These are phyloP conservation scores for Hippocampus zosterae DNA, from an alignment of 2,113 vertebrate species.

Conservation along the genomic window DNA sequence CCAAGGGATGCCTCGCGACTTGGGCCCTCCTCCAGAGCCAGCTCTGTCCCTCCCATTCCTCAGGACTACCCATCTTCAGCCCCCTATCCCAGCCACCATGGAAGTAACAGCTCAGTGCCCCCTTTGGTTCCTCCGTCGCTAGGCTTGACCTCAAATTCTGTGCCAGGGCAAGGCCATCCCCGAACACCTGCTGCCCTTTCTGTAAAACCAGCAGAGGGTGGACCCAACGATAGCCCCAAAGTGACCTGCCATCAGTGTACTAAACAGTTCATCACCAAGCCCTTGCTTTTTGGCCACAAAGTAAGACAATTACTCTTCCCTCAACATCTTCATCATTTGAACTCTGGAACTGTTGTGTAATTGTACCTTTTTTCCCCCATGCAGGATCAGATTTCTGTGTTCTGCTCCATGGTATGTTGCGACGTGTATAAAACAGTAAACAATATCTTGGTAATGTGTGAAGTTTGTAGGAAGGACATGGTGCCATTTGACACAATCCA, in stretches of 20 bases:
- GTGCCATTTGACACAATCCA: slow-evolving; percentile 82
- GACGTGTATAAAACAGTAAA: slow-evolving; percentile 88
- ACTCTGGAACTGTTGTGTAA: background rate
- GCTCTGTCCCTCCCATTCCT: slow-evolving; percentile 48
- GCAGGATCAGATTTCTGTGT: slow-evolving; percentile 88
- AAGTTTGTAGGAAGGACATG: slow-evolving; percentile 88
- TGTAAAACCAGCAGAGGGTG: slow-evolving; percentile 22
- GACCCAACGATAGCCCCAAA: slow-evolving; percentile 46
- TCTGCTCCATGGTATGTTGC: slow-evolving; percentile 86
- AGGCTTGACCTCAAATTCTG: slow-evolving; percentile 29
- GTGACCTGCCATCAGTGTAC: slow-evolving; percentile 89
- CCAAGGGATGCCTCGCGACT: slow-evolving; percentile 40
- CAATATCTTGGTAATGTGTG: slow-evolving; percentile 79
- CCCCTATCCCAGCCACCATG: slow-evolving; percentile 42
- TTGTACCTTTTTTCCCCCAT: background rate
- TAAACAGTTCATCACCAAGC: slow-evolving; percentile 81
- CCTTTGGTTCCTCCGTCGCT: slow-evolving; percentile 46
- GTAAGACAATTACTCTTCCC: slow-evolving; percentile 59
- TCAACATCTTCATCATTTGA: background rate
- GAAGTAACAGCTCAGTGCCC: slow-evolving; percentile 53
- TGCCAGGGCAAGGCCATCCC: slow-evolving; percentile 40
- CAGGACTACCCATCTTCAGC: slow-evolving; percentile 47
- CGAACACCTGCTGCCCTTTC: slow-evolving; percentile 22
- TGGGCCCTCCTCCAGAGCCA: slow-evolving; percentile 25
- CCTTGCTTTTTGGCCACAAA: slow-evolving; percentile 87